Evolutionary conservation across 1,140 invertebrate genomes (phyloP).

Genomic region (Zaprionus ornatus): DNA sequence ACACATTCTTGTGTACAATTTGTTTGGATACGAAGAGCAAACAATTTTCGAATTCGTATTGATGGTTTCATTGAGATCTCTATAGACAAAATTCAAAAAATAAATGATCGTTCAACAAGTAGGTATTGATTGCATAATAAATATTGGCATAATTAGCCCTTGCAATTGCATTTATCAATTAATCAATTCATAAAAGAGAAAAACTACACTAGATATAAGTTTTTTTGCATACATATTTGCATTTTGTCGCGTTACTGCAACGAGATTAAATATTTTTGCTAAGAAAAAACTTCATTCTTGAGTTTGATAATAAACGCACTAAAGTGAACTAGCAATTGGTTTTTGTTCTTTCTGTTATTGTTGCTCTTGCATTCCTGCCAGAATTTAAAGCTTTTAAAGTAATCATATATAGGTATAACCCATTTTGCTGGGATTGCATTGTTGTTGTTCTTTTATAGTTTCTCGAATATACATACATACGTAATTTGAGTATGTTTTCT

Average conservation of each 20-base stretch:
- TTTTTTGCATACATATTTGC: conserved; percentile 44
- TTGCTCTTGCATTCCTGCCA: conserved; percentile 40
- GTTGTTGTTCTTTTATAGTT: conserved; percentile 21
- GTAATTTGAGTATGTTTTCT: conserved; percentile 16
- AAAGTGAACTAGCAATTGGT: conserved; percentile 66
- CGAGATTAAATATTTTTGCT: conserved; percentile 65
- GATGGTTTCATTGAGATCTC: conserved; percentile 37
- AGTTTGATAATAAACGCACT: conserved; percentile 68
- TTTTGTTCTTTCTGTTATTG: conserved; percentile 27
- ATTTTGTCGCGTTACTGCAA: conserved; percentile 63
- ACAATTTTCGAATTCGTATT: conserved; percentile 53
- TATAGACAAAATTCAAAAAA: conserved; percentile 25
- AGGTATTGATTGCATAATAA: conserved; percentile 22
- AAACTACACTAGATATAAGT: conserved; percentile 66
- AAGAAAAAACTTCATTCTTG: conserved; percentile 57
- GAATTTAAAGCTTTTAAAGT: conserved; percentile 77
- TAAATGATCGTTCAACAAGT: conserved; percentile 59
- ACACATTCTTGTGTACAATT: conserved; percentile 61
- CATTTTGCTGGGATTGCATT: conserved; percentile 51
- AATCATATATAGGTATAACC: conserved; percentile 62
- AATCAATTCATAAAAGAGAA: conserved; percentile 44
- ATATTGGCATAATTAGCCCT: conserved; percentile 15
- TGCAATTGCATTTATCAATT: conserved; percentile 28
- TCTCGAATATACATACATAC: conserved; percentile 26
- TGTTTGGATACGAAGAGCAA: conserved; percentile 12